These are phyloP conservation scores for Litocranius walleri DNA, from an alignment of 2,113 vertebrate genomes.

Conservation along the genomic window DNA sequence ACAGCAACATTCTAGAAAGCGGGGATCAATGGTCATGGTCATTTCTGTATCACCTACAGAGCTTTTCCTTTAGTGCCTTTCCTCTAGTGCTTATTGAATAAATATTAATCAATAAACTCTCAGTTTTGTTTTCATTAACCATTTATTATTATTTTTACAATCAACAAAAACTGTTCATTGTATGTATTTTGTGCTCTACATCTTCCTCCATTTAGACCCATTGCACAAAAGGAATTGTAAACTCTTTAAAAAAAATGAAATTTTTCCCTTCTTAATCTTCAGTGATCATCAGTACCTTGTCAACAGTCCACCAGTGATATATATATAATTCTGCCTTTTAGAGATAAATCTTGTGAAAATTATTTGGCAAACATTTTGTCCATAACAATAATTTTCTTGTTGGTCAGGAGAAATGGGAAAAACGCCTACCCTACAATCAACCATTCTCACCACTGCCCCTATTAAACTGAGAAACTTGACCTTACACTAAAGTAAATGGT, in stretches of 20 bases:
- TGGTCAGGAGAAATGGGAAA: background rate
- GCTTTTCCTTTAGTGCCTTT: background rate
- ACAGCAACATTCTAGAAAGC: background rate
- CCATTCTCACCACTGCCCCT: background rate
- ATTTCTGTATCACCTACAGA: background rate
- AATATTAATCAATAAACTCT: background rate
- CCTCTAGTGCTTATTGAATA: background rate
- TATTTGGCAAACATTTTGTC: background rate
- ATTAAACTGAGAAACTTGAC: background rate
- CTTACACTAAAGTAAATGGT: background rate
- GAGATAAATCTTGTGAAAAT: background rate
- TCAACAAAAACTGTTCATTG: background rate
- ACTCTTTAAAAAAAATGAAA: background rate
- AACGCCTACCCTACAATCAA: background rate
- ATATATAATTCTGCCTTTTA: background rate
- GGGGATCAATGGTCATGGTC: background rate
- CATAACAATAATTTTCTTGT: background rate
- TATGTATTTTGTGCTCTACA: background rate
- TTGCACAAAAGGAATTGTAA: background rate
- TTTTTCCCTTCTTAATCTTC: background rate
- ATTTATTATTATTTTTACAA: background rate
- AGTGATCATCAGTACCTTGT: background rate
- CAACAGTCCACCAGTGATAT: background rate
- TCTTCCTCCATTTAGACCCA: background rate
- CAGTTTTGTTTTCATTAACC: background rate